Base-by-base conservation (phyloP, 53 echinoderm and acorn worm species). In the Pentamera pediparva region DNA sequence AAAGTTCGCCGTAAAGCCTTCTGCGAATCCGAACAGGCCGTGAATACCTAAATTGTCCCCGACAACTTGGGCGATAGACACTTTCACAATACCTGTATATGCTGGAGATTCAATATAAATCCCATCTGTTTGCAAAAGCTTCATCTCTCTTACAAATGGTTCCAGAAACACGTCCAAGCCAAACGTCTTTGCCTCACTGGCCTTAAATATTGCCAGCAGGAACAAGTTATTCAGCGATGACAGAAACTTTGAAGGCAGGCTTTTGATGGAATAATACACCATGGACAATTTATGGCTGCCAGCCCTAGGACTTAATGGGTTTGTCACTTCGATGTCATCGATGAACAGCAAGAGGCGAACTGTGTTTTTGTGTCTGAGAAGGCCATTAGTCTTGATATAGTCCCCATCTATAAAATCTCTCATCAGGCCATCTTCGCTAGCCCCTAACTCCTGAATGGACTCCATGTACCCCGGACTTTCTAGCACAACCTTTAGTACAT, bases 11-110 rank as follows among this genome's bases (percentile, higher is more conserved):
- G 61, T 76, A 62, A 86, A 86, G 20, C 69, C 75, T 69, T 77
- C 86, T 76, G 81, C 35, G 77, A 81, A 86, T 50, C 81, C 81
- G 37, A 86, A 61, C 37, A 86, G 41, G 49, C 81, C 81, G 77
- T 86, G 81, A 32, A 86, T 67, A 61, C 61, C 86, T 37, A 86
- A 61, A 58, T 86, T 86, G 59, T 86, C 86, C 33, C 86, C 86
- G 50, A 86, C 81, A 57, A 70, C 61, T 62, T 86, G 86, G 40
- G 81, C 59, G 31, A 86, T 40, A 51, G 71, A 51, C 24, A 80
- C 75, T 62, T 25, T 20, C 27, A 85, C 61, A 55, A 50, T 74
- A 30, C 85, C 80, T 47, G 52, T 35, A 74, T 85, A 85, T 38
- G 63, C 52, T 61, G 39, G 40, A 32, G 75, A 62, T 40, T 39